Percentiles rank a stretch among this genome's conserved stretches.
phyloP scores from a whole-genome alignment of 1,140 invertebrate species.

The Thaumetopoea pityocampa region DNA sequence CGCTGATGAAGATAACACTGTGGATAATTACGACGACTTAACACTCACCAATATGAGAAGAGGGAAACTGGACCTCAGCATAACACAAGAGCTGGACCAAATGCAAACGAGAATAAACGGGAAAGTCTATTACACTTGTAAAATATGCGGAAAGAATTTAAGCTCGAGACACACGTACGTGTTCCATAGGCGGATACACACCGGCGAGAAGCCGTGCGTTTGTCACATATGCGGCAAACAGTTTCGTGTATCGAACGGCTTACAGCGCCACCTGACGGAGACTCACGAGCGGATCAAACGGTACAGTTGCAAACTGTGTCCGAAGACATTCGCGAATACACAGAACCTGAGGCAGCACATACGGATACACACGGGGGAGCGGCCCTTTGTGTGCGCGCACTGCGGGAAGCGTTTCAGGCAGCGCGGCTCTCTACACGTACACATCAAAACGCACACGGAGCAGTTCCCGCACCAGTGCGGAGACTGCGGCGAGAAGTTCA shows the following conservation, averaged over 20 bases:
- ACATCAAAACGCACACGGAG: constrained; percentile 74
- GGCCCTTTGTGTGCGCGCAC: constrained; percentile 77
- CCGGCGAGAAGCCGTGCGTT: constrained; percentile 83
- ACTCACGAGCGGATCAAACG: constrained; percentile 80
- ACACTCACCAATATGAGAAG: constrained; percentile 41
- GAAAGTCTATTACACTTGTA: constrained; percentile 75
- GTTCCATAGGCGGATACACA: constrained; percentile 81
- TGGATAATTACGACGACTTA: constrained; percentile 48
- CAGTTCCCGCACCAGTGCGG: constrained; percentile 78
- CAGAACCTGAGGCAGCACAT: constrained; percentile 76
- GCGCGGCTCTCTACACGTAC: constrained; percentile 63
- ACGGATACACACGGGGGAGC: constrained; percentile 82
- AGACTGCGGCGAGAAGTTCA: constrained; percentile 79
- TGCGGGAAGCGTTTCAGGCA: constrained; percentile 74
- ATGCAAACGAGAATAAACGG: constrained; percentile 42
- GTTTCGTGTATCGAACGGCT: constrained; percentile 80
- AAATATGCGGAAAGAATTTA: constrained; percentile 78
- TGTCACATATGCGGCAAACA: constrained; percentile 86
- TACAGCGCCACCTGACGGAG: constrained; percentile 78
- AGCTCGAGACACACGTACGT: constrained; percentile 78
- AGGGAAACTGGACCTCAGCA: constrained; percentile 43
- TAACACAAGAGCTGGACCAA: constrained; percentile 37
- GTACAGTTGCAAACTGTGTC: constrained; percentile 72
- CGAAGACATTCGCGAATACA: constrained; percentile 77
- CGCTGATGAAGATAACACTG: constrained; percentile 18